Percentiles rank a stretch among this genome's conserved stretches.
Conservation (phyloP, 2,113 vertebrate genomes). For the Haliaeetus leucogaster region DNA sequence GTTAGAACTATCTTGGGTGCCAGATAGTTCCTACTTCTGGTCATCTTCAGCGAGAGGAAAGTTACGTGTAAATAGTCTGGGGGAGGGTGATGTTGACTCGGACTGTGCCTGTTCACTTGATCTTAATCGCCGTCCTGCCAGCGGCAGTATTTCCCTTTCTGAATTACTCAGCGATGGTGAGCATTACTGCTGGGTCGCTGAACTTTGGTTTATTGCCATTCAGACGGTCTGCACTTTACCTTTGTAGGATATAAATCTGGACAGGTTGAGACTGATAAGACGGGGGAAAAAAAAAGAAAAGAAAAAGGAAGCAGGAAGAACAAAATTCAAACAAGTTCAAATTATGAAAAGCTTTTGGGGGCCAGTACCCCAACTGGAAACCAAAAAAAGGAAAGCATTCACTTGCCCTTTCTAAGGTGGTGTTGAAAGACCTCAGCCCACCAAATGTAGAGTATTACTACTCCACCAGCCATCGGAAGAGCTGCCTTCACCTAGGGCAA, state of each 20-base stretch:
- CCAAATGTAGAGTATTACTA: neutral
- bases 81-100: neutral
- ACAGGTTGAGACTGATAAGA: neutral
- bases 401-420: neutral
- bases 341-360: neutral
- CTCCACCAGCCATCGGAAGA: neutral
- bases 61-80: neutral
- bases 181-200: neutral
- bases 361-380: neutral
- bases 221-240: conserved; percentile 15
- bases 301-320: neutral
- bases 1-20: neutral
- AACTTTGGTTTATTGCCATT: conserved; percentile 56
- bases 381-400: neutral
- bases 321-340: neutral
- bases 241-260: conserved; percentile 24
- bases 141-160: neutral
- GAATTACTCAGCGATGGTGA: neutral
- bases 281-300: neutral
- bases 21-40: neutral
- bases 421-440: neutral
- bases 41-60: neutral
- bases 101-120: neutral
- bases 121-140: neutral
- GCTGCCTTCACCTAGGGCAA: neutral